Evolutionary conservation across 2,888 invertebrate species (phyloP).

Genomic region (Agapetus fuscipes): DNA sequence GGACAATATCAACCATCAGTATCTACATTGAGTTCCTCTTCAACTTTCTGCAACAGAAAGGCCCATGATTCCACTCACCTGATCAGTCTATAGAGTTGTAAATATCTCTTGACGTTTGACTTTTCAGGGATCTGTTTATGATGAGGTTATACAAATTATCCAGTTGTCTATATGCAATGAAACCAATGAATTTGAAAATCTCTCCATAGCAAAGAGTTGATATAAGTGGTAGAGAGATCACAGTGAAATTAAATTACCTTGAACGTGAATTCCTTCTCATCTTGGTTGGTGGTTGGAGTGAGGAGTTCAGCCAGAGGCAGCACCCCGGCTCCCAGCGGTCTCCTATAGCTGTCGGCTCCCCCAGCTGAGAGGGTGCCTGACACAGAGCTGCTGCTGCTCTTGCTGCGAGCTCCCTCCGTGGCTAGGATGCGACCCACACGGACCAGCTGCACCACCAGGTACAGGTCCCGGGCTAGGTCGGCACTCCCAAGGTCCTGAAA

Average conservation of each 20-base stretch:
- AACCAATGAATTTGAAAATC: too few relatives aligned
- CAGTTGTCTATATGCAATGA: too few relatives aligned
- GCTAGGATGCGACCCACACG: slow-evolving; percentile 76
- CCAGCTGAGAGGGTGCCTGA: slow-evolving; percentile 23
- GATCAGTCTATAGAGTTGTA: too few relatives aligned
- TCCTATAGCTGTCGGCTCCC: slow-evolving; percentile 41
- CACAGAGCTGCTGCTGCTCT: slow-evolving; percentile 36
- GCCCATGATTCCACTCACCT: too few relatives aligned
- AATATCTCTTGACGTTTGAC: too few relatives aligned
- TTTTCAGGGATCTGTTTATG: too few relatives aligned
- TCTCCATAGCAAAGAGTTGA: too few relatives aligned
- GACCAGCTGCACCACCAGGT: slow-evolving; percentile 83
- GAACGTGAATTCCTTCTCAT: slow-evolving; percentile 71
- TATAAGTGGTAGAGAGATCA: too few relatives aligned
- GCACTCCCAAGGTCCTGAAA: slow-evolving; percentile 70
- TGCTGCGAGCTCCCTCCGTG: slow-evolving; percentile 42
- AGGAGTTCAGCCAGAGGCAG: slow-evolving; percentile 61
- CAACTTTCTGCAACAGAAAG: too few relatives aligned
- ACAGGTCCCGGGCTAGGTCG: slow-evolving; percentile 77
- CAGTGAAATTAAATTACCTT: slow-evolving; percentile 50
- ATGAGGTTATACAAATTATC: too few relatives aligned
- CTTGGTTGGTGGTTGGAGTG: slow-evolving; percentile 50
- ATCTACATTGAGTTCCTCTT: too few relatives aligned
- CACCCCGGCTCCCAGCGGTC: slow-evolving; percentile 84
- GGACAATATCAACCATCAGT: too few relatives aligned